These are phyloP conservation scores for Enteromius mattozi DNA, from an alignment of 2,797 vertebrate genomes.

Conservation along the genomic window DNA sequence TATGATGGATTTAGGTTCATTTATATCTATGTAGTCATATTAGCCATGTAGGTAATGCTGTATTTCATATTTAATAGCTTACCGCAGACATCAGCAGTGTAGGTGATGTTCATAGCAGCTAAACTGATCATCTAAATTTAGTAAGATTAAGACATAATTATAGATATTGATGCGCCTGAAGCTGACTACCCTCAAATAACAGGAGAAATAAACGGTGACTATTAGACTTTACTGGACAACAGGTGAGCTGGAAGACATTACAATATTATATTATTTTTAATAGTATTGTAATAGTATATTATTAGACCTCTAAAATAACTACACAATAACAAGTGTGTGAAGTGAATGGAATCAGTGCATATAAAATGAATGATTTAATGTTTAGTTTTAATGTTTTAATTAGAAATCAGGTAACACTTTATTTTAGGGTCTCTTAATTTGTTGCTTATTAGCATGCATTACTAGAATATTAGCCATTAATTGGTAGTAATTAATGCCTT, in stretches of 20 bases:
- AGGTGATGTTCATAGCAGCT: neutral
- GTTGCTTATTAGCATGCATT: too few relatives aligned
- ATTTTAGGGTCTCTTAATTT: too few relatives aligned
- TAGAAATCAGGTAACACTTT: neutral
- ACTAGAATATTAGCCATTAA: too few relatives aligned
- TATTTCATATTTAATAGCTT: neutral
- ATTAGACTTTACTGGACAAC: neutral
- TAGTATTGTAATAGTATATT: too few relatives aligned
- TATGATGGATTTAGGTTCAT: neutral
- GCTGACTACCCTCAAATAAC: neutral
- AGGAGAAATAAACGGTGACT: neutral
- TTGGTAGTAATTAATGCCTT: too few relatives aligned
- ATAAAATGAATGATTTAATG: neutral
- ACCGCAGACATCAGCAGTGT: neutral
- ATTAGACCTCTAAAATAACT: too few relatives aligned
- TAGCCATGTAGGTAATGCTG: neutral
- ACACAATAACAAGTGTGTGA: too few relatives aligned
- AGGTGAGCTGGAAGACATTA: neutral
- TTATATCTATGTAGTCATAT: neutral
- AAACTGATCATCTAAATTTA: neutral
- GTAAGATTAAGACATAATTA: neutral
- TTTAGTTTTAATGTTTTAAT: neutral
- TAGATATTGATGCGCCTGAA: neutral
- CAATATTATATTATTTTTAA: neutral
- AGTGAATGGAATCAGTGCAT: too few relatives aligned